Conservation (phyloP, 2,888 invertebrate genomes). For the Pristionchus arcanus region DNA sequence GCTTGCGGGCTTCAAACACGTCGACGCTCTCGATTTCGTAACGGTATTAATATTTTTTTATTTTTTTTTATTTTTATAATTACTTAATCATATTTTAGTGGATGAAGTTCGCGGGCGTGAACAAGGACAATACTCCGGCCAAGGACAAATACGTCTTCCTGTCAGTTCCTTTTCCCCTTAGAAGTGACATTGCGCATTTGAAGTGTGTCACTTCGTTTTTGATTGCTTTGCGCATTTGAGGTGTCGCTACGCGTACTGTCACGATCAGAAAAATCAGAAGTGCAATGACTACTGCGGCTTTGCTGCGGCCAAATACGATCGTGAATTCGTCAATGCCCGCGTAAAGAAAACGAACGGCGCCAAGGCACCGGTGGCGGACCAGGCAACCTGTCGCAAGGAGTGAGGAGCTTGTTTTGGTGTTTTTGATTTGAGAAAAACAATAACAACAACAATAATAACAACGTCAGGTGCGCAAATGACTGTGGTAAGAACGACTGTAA, state of each 20-base stretch:
- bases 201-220: not conserved
- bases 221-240: not conserved
- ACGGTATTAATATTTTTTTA: no score
- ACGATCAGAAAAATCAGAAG: not conserved
- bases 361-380: not conserved
- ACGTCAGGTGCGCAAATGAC: not conserved
- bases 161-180: not conserved
- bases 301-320: not conserved
- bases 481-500: not conserved
- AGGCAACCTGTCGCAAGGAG: not conserved
- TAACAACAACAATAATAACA: not conserved
- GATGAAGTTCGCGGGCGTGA: not conserved
- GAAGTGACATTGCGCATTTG: no score
- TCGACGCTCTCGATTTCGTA: not conserved
- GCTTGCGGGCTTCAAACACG: not conserved
- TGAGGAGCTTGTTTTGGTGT: no score
- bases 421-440: not conserved
- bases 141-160: not conserved
- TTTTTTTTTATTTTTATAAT: no score
- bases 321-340: not conserved
- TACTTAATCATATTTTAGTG: not conserved
- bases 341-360: not conserved
- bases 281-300: not conserved
- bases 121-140: not conserved
- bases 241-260: slow-evolving; percentile 1